Percentiles rank a stretch among this genome's conserved stretches.
Evolutionary conservation across 2,888 invertebrate species (phyloP).

Genomic region (Tenthredo livida): DNA sequence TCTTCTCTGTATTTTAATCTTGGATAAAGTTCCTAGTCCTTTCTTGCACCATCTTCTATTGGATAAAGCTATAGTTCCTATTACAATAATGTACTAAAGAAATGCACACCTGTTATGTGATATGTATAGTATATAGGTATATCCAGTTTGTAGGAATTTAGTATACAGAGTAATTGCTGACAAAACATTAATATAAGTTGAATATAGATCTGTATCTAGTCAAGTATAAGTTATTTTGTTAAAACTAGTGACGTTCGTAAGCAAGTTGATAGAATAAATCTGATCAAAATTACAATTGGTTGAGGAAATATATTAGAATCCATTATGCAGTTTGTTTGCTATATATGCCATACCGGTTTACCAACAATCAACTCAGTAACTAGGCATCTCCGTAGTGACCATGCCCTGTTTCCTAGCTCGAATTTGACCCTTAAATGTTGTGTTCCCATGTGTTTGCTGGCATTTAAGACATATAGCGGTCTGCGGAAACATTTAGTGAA

Average conservation of each 20-base stretch:
- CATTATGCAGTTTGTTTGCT: slow-evolving; percentile 32
- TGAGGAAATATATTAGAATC: neutral
- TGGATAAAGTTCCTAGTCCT: neutral
- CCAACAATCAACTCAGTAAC: neutral
- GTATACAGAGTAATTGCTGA: neutral
- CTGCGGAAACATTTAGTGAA: slow-evolving; percentile 21
- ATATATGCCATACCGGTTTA: neutral
- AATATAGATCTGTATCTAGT: neutral
- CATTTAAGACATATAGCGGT: slow-evolving; percentile 14
- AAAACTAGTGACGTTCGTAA: slow-evolving; percentile 19
- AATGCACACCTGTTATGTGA: neutral
- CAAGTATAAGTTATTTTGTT: neutral
- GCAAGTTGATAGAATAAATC: neutral
- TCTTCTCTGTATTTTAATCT: neutral
- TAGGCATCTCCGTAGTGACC: slow-evolving; percentile 21
- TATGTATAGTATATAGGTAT: neutral
- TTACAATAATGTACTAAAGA: neutral
- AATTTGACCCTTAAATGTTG: slow-evolving; percentile 19
- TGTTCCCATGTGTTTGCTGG: neutral
- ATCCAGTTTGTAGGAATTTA: neutral
- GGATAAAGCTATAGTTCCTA: neutral
- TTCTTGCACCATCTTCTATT: neutral
- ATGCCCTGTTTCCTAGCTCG: slow-evolving; percentile 21
- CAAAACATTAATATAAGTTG: neutral
- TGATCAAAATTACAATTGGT: neutral